Base-by-base conservation (phyloP, 2,113 vertebrate genomes). In the Aspidoscelis tigris region DNA sequence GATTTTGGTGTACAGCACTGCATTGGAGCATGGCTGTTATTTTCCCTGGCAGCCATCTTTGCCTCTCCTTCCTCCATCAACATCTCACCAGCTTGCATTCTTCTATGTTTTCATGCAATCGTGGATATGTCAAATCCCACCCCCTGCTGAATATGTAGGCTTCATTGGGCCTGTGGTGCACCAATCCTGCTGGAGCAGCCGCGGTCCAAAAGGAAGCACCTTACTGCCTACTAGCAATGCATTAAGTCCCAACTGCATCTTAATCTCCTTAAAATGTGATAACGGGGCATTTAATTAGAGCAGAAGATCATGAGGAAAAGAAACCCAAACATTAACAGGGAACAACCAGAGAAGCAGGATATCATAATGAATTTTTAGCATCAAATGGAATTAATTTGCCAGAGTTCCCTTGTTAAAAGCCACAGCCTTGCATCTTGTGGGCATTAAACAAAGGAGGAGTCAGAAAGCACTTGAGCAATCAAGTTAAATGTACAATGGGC, bases 401-500 rank as follows among this genome's bases (percentile, higher is more conserved):
- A 65, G 84, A 47, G 90, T 90, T 91, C 88, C 78, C 88, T 16
- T 91, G 66, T 72, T 93, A 93, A 94, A 94, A 93, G 90, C 89
- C 92, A 93, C 80, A 76, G 90, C 84, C 87, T 89, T 82, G 24
- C 41, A 81, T 83, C 88, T 92, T 88, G 89, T 90, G 90, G 87
- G 88, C 90, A 87, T 93, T 93, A 89, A 93, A 93, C 90, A 91
- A 91, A 83, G 83, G 87, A 89, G 85, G 88, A 87, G 87, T 84
- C 89, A 90, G 88, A 87, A 88, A 89, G 85, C 87, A 90, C 92
- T 92, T 88, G 88, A 88, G 88, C 83, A 92, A 91, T 92, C 88
- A 90, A 91, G 92, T 88, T 88, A 88, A 91, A 88, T n/a, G 0
- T 58, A 74, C 85, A 84, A 79, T 21, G 0, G 88, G 76, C 83